Evolutionary conservation across 2,113 vertebrate species (phyloP), one percentile per base, ranked within the genome.

Genomic region (Phrynosoma blainvillii): DNA sequence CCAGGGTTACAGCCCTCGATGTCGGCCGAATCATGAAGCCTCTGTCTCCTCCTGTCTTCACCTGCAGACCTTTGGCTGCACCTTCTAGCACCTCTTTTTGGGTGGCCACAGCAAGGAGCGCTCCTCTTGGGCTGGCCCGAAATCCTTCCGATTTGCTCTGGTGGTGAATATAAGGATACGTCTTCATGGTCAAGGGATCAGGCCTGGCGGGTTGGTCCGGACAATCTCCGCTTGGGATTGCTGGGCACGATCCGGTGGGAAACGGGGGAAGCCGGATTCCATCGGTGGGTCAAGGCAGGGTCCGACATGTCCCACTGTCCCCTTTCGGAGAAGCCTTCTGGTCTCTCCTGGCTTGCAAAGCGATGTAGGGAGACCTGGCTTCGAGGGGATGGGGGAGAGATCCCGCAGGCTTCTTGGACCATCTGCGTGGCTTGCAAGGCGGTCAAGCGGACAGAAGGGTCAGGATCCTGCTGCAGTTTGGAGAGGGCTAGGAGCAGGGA

Each of bases 191-290:
- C 52, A 0, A 36, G 16, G 40, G 1, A 30, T 89, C 59, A 81
- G 13, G 83, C 23, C 10, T 81, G 83, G 10, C 59, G 88, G 1
- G 8, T 0, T 1, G 83, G 3, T 40, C 65, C 68, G 0, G 83
- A 18, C 0, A 23, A 14, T 2, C 84, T 73, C 62, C 68, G 52
- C 88, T 40, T 68, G 70, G 23, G 1, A 1, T 13, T 20, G 14
- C 77, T 80, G 32, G 30, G 12, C 4, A 81, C 77, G 2, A 88
- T 56, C 71, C 71, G 21, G 25, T 89, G 83, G 42, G 88, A 89
- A 25, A 71, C 42, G 0, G 84, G 70, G 4, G 66, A 75, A 10
- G 56, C 32, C 1, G 88, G 84, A 12, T 85, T 85, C 84, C 84
- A 89, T 1, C 27, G 56, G 84, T 85, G 84, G 4, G 70, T 75